Conservation (phyloP, 2,797 vertebrate species). For the Pelobates cultripes region DNA sequence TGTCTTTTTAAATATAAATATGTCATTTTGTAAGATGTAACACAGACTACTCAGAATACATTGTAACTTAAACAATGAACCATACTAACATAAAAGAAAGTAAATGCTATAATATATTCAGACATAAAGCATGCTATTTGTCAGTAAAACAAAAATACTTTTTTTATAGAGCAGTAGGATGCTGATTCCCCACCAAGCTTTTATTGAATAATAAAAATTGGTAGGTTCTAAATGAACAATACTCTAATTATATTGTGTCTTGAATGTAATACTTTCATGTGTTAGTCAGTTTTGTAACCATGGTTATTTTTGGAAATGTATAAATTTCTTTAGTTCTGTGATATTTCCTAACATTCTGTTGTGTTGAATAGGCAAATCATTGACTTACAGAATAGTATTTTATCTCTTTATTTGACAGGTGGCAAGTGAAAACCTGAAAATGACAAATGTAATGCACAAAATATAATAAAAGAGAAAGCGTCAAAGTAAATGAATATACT, state of each 20-base stretch:
- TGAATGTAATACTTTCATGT: background rate
- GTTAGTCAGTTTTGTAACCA: slow-evolving; percentile 4
- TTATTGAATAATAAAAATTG: slow-evolving; percentile 15
- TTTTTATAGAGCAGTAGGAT: background rate
- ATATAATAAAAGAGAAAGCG: background rate
- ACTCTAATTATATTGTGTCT: slow-evolving; percentile 14
- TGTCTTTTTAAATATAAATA: background rate
- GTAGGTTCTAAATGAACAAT: slow-evolving; percentile 3
- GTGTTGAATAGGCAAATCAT: background rate
- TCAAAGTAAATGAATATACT: background rate
- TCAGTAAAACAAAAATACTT: slow-evolving; percentile 1
- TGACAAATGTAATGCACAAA: background rate
- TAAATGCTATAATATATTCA: background rate
- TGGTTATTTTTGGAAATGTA: slow-evolving; percentile 1
- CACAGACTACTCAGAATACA: background rate
- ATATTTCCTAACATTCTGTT: background rate
- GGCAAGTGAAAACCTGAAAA: background rate
- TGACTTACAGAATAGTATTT: background rate
- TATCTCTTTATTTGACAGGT: slow-evolving; percentile 1
- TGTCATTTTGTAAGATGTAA: background rate
- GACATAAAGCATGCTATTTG: background rate
- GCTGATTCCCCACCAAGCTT: background rate
- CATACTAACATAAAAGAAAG: slow-evolving; percentile 1
- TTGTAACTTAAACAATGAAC: background rate
- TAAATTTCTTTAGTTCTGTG: background rate